Base-by-base conservation (phyloP, 2,888 invertebrate species). In the Scelioninae gen. 2 region DNA sequence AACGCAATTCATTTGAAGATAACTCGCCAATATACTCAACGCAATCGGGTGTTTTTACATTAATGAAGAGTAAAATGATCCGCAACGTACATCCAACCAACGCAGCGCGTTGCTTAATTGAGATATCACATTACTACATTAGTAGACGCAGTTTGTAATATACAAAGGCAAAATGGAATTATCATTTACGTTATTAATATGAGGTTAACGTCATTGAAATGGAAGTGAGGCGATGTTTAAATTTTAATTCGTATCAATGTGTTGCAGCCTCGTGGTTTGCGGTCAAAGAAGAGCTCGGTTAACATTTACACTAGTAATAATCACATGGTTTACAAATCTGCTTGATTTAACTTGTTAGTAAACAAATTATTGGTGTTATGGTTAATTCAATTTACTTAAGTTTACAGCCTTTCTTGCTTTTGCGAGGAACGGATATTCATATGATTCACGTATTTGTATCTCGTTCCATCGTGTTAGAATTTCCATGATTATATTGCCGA, bases 291-390 rank as follows among this genome's bases (percentile, higher is more conserved):
- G 41, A 60, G 31, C 18, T 53, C 10, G 37, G 22, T 33, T 52
- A 61, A 64, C 64, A 53, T 70, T 75, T 46, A 45, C 43, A 31
- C 22, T 33, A 48, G 39, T 74, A 76, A 77, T 76, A 58, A 55
- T 60, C 13, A 74, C 39, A 37, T 48, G 57, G 69, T 41, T 55
- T 35, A 45, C 33, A 41, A 43, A 52, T 64, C 69, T 70, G 79
- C 80, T 78, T 73, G 67, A 73, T 76, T 74, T n/a, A n/a, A n/a
- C n/a, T n/a, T n/a, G n/a, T 75, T 71, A 75, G 77, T 79, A 81
- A 80, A 84, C 83, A 84, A n/a, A n/a, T n/a, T n/a, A 84, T 84
- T 81, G 83, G 76, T 79, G 82, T 83, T 83, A 83, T 83, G 81
- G 84, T 84, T 84, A 84, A 85, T 85, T 84, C n/a, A 83, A 78